A percentile compares a stretch with the other conserved stretches of the same genome.
phyloP scores from a whole-genome alignment of 2,888 invertebrate genomes.

The Troides aeacus region DNA sequence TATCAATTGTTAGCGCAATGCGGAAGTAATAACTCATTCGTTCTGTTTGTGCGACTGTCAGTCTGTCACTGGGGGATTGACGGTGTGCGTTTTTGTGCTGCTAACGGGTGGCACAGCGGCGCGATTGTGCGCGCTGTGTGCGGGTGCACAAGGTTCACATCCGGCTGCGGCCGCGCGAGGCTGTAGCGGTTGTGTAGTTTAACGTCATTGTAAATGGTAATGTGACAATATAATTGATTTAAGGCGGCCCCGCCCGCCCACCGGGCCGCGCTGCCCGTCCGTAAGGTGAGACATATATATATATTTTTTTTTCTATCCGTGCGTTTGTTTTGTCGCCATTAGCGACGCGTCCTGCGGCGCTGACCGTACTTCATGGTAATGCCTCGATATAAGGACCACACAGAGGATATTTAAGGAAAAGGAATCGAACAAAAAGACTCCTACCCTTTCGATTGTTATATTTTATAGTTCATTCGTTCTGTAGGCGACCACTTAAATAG shows the following conservation, averaged over 20 bases:
- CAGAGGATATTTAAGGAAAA: neutral
- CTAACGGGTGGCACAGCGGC: conserved; percentile 17
- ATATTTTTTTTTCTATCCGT: conserved; percentile 8
- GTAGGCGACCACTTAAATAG: no score
- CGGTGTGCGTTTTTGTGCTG: conserved; percentile 39
- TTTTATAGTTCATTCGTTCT: no score
- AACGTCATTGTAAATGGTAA: conserved; percentile 38
- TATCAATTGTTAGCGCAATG: conserved; percentile 35
- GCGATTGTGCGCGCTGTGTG: conserved; percentile 7
- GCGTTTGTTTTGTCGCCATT: conserved; percentile 15
- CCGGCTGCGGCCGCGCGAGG: conserved; percentile 3
- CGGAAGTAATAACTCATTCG: conserved; percentile 52
- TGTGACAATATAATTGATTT: conserved; percentile 44
- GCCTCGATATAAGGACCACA: conserved; percentile 16
- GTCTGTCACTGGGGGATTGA: conserved; percentile 34
- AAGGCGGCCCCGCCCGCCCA: conserved; percentile 39
- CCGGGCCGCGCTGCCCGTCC: conserved; percentile 20
- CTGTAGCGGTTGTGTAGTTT: conserved; percentile 34
- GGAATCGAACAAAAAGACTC: no score
- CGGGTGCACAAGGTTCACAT: conserved; percentile 7
- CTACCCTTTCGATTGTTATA: no score
- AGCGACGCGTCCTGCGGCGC: conserved; percentile 23
- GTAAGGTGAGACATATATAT: neutral
- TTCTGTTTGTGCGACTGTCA: conserved; percentile 45
- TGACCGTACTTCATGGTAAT: conserved; percentile 8